Conservation (phyloP, 2,888 invertebrate genomes). For the Drosophila mimica region DNA sequence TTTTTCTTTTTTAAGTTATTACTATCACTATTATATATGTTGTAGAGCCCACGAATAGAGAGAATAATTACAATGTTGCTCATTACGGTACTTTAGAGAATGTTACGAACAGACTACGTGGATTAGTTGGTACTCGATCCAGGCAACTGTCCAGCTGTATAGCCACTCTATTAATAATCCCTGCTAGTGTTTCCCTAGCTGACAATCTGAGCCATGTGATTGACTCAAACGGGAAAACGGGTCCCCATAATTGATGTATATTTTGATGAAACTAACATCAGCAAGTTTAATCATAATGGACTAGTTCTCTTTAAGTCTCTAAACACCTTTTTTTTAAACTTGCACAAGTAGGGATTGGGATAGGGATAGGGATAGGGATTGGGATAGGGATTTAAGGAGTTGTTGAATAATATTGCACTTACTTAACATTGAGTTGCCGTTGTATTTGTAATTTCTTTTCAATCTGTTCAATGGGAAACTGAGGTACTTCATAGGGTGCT, state of each 20-base stretch:
- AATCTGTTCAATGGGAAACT: constrained; percentile 98
- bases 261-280: background rate
- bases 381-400: background rate
- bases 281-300: background rate
- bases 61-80: background rate
- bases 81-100: background rate
- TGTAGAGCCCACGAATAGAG: background rate
- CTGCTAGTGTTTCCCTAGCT: background rate
- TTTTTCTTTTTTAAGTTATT: background rate
- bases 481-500: constrained; percentile 98
- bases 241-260: background rate
- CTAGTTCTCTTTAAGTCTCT: background rate
- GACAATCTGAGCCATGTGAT: background rate
- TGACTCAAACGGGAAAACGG: background rate
- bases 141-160: background rate
- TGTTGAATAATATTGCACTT: constrained; percentile 85
- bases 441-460: constrained; percentile 96
- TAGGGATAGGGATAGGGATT: background rate
- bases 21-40: too few relatives aligned
- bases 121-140: background rate
- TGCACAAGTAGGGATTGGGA: background rate
- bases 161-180: background rate
- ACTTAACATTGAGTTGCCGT: constrained; percentile 95
- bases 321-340: background rate
- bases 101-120: background rate